Evolutionary conservation across 2,113 vertebrate genomes (phyloP).

Genomic region (Benthochromis sp.): DNA sequence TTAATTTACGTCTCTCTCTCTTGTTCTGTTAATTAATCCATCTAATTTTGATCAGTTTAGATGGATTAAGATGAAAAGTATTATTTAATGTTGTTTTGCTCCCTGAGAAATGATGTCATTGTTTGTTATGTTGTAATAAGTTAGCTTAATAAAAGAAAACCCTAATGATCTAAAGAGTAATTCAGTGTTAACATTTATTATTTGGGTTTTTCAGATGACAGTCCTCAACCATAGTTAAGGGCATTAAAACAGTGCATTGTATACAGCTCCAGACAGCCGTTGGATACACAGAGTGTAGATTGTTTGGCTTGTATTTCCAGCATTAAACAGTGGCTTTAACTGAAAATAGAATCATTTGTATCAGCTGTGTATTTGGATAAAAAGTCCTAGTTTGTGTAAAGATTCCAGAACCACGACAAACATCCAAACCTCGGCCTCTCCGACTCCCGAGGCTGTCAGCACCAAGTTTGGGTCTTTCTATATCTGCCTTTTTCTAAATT

Average conservation of each 20-base stretch:
- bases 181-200: background rate
- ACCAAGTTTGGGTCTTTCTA: background rate
- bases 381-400: background rate
- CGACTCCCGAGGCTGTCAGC: background rate
- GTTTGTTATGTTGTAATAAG: background rate
- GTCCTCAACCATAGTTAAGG: background rate
- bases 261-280: background rate
- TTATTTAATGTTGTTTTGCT: background rate
- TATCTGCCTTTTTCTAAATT: background rate
- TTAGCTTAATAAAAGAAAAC: background rate
- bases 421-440: background rate
- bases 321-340: background rate
- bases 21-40: background rate
- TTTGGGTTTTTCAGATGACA: background rate
- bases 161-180: background rate
- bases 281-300: background rate
- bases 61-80: background rate
- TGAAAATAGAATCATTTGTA: background rate
- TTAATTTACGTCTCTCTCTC: fast-evolving
- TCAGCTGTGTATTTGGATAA: background rate
- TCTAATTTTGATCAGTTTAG: background rate
- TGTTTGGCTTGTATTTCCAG: background rate
- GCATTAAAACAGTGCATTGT: background rate
- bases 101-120: background rate
- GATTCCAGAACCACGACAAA: background rate